Evolutionary conservation across 2,797 vertebrate species (phyloP).

Genomic region (Gadopsis marmoratus): DNA sequence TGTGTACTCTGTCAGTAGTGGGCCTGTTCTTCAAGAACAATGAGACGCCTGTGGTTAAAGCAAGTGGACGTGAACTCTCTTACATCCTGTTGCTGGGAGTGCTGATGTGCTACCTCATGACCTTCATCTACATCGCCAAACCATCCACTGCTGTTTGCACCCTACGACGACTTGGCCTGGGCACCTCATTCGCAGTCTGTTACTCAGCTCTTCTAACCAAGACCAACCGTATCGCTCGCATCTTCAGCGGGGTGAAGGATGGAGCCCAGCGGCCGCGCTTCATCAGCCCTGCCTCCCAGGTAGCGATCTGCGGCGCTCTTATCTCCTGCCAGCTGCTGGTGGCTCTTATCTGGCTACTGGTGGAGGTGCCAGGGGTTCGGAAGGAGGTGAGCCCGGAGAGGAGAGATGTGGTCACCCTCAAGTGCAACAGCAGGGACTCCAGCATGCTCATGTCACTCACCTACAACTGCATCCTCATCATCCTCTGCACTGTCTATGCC

Average conservation of each 20-base stretch:
- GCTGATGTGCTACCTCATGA: conserved; percentile 98
- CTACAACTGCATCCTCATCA: conserved; percentile 96
- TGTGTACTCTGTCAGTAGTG: conserved; percentile 93
- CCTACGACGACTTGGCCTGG: conserved; percentile 92
- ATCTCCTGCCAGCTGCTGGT: conserved; percentile 97
- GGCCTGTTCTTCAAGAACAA: conserved; percentile 94
- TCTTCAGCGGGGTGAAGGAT: conserved; percentile 94
- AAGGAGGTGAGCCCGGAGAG: conserved; percentile 94
- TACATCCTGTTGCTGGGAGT: conserved; percentile 96
- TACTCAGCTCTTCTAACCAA: conserved; percentile 98
- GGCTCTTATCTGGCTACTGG: conserved; percentile 92
- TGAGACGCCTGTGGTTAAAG: conserved; percentile 95
- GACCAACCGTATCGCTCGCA: conserved; percentile 97
- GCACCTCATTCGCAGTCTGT: conserved; percentile 96
- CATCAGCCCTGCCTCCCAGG: conserved; percentile 96
- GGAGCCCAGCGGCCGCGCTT: conserved; percentile 94
- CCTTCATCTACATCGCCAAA: conserved; percentile 96
- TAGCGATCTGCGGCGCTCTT: conserved; percentile 94
- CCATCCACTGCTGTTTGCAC: conserved; percentile 94
- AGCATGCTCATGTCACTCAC: conserved; percentile 97
- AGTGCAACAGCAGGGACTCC: conserved; percentile 95
- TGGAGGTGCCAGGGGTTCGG: conserved; percentile 93
- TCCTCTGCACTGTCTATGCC: conserved; percentile 97
- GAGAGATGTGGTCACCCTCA: conserved; percentile 94
- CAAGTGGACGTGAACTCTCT: conserved; percentile 95